Evolutionary conservation across 30 jellyfish, hydroid and myxozoan species (phyloP).

Genomic region (Sanderia malayensis): DNA sequence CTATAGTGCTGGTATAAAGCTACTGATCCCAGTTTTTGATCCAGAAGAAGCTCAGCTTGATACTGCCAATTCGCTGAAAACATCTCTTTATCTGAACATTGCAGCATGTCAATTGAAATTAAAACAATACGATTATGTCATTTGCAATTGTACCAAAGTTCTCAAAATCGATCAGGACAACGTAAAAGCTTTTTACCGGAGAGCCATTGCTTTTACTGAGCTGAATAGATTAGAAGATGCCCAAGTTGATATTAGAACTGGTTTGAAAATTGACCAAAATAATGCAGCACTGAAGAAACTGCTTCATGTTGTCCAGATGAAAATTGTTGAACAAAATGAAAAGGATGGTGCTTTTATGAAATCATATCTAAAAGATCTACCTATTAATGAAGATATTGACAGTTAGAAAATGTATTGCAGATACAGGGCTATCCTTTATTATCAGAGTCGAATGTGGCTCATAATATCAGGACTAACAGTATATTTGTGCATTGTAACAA

Average conservation of each 20-base stretch:
- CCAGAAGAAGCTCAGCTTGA: conserved; percentile 6
- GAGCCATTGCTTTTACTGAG: conserved; percentile 58
- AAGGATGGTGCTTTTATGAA: conserved; percentile 17
- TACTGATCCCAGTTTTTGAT: conserved; percentile 44
- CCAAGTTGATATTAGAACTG: conserved; percentile 34
- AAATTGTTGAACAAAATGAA: neutral
- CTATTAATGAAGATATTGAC: neutral
- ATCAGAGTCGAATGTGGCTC: no score
- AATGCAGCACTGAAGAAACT: conserved; percentile 40
- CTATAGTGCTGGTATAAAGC: conserved; percentile 59
- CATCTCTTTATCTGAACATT: conserved; percentile 53
- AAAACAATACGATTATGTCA: conserved; percentile 48
- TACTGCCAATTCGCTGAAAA: conserved; percentile 21
- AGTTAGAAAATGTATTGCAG: neutral
- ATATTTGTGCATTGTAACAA: no score
- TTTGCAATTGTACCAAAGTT: conserved; percentile 59
- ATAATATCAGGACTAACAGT: no score
- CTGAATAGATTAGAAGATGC: conserved; percentile 44
- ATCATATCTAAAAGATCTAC: neutral
- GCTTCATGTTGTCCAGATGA: neutral
- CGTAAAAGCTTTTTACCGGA: conserved; percentile 61
- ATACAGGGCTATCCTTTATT: no score
- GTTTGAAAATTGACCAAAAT: conserved; percentile 33
- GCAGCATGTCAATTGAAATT: conserved; percentile 88
- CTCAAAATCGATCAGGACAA: conserved; percentile 45